These are phyloP conservation scores for Parnassius mnemosyne DNA, from an alignment of 2,888 invertebrate genomes.

Conservation along the genomic window DNA sequence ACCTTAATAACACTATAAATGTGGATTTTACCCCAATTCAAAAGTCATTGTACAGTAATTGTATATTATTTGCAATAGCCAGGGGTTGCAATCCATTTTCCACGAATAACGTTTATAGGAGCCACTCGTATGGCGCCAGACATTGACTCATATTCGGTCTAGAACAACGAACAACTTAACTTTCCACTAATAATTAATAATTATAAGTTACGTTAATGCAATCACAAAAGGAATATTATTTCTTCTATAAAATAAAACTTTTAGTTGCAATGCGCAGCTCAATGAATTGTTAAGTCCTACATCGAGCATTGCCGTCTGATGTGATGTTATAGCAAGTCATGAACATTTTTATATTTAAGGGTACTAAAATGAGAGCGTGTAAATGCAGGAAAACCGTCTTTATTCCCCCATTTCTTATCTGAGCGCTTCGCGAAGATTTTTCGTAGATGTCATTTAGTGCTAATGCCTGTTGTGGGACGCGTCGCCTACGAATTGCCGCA, in stretches of 20 bases:
- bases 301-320: slow-evolving; percentile 2
- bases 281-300: slow-evolving; percentile 18
- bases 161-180: slow-evolving; percentile 45
- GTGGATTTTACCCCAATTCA: slow-evolving; percentile 32
- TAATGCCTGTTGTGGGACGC: slow-evolving; percentile 72
- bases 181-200: slow-evolving; percentile 35
- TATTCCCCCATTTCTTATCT: slow-evolving; percentile 66
- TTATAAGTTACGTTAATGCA: slow-evolving; percentile 25
- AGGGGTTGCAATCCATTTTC: slow-evolving; percentile 50
- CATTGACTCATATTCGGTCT: slow-evolving; percentile 57
- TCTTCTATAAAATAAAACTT: slow-evolving; percentile 1
- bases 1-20: slow-evolving; percentile 11
- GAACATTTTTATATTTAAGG: slow-evolving; percentile 24
- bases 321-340: slow-evolving; percentile 14
- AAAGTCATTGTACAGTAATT: slow-evolving; percentile 57
- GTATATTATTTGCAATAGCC: slow-evolving; percentile 54
- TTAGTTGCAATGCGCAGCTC: neutral
- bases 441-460: slow-evolving; percentile 77
- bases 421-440: slow-evolving; percentile 62
- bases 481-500: slow-evolving; percentile 74
- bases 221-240: neutral
- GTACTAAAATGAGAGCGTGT: slow-evolving; percentile 33
- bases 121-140: slow-evolving; percentile 51
- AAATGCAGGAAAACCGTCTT: slow-evolving; percentile 57
- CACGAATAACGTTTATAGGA: slow-evolving; percentile 58